Evolutionary conservation across 2,888 invertebrate species (phyloP).

Genomic region (Ariolimax columbianus): DNA sequence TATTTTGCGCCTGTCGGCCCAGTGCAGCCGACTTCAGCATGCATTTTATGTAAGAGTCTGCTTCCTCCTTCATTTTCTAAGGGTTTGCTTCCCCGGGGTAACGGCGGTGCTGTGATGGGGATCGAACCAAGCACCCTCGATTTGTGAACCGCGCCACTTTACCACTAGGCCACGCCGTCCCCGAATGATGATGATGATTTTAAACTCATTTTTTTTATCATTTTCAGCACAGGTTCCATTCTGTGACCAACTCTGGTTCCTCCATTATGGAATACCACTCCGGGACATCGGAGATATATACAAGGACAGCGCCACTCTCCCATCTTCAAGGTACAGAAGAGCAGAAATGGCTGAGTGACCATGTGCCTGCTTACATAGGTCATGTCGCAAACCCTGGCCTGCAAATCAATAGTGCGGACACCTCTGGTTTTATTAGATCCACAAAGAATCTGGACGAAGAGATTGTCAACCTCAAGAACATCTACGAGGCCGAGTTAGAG

Average conservation of each 20-base stretch:
- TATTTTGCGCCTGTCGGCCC: too few species aligned
- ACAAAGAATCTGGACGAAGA: constrained; percentile 72
- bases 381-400: constrained; percentile 65
- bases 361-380: constrained; percentile 67
- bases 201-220: background rate
- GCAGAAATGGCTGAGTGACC: constrained; percentile 67
- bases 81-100: too few species aligned
- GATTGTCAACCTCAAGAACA: constrained; percentile 66
- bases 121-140: too few species aligned
- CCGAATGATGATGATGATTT: background rate
- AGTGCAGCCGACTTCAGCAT: too few species aligned
- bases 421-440: constrained; percentile 67
- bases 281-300: constrained; percentile 34
- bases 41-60: too few species aligned
- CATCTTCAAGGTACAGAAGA: constrained; percentile 66
- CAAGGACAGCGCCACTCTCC: constrained; percentile 6
- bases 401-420: constrained; percentile 64
- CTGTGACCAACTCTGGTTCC: background rate
- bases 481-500: constrained; percentile 74
- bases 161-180: too few species aligned
- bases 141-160: too few species aligned
- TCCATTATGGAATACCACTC: constrained; percentile 47
- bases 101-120: too few species aligned
- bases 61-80: too few species aligned
- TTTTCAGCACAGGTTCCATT: too few species aligned